Evolutionary conservation across 2,888 invertebrate genomes (phyloP).

Genomic region (Pardosa pseudoannulata): DNA sequence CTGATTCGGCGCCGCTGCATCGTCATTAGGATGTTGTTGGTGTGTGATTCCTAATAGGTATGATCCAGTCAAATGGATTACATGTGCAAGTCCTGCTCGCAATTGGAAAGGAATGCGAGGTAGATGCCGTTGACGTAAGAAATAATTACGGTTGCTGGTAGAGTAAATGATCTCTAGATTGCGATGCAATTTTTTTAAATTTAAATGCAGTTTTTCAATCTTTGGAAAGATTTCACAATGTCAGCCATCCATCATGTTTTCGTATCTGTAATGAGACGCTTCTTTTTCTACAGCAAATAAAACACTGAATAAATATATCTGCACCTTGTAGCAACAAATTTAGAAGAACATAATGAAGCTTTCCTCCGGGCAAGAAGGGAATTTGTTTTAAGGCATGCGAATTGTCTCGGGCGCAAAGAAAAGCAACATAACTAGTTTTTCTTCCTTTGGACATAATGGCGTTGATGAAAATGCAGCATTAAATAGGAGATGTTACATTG

Average conservation of each 20-base stretch:
- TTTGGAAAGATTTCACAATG: not conserved
- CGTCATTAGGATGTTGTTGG: constrained; percentile 3
- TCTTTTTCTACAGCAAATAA: too few relatives aligned
- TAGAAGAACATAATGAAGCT: too few relatives aligned
- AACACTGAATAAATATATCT: too few relatives aligned
- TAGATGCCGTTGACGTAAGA: not conserved
- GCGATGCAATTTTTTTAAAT: not conserved
- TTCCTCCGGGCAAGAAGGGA: too few relatives aligned
- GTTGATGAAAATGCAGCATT: too few relatives aligned
- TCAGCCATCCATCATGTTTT: not conserved
- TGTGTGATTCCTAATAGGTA: not conserved
- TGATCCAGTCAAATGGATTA: not conserved
- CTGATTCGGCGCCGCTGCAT: not conserved
- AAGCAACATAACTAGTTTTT: too few relatives aligned
- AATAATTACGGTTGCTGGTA: not conserved
- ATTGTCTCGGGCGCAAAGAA: too few relatives aligned
- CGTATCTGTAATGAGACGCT: not conserved
- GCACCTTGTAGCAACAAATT: too few relatives aligned
- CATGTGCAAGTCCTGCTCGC: not conserved
- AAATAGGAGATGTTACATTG: too few relatives aligned
- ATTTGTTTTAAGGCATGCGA: too few relatives aligned
- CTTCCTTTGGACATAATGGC: too few relatives aligned
- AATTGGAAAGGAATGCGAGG: not conserved
- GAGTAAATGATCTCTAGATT: not conserved
- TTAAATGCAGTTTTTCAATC: not conserved